phyloP scores from a whole-genome alignment of 2,888 invertebrate genomes.

The Morpho achilles region DNA sequence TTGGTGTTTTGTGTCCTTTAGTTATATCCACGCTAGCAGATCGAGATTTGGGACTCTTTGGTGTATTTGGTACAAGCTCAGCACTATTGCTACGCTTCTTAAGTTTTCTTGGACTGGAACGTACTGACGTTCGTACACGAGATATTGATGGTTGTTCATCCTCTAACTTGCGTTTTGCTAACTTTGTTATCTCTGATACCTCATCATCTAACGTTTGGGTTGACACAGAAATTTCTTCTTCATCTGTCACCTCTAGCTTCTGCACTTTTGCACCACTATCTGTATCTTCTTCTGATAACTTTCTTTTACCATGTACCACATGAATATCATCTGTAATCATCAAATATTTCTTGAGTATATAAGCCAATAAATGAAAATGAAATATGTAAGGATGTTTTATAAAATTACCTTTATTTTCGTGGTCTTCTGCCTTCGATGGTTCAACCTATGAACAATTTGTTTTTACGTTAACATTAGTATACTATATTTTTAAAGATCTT shows the following conservation, averaged over 20 bases:
- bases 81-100: slow-evolving; percentile 63
- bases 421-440: no score
- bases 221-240: slow-evolving; percentile 42
- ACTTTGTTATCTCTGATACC: slow-evolving; percentile 53
- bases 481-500: no score
- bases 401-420: no score
- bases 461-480: no score
- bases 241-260: slow-evolving; percentile 51
- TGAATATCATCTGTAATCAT: slow-evolving; percentile 44
- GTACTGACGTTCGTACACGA: slow-evolving; percentile 48
- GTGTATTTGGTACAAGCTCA: slow-evolving; percentile 54
- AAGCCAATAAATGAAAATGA: no score
- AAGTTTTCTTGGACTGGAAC: slow-evolving; percentile 56
- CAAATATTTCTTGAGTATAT: no score
- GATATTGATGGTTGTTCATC: slow-evolving; percentile 53
- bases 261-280: slow-evolving; percentile 54
- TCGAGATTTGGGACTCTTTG: slow-evolving; percentile 57
- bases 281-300: slow-evolving; percentile 48
- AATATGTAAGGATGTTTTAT: no score
- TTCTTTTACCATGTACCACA: slow-evolving; percentile 48
- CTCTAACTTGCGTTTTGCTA: slow-evolving; percentile 43
- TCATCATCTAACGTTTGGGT: slow-evolving; percentile 60
- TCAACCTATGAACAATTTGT: no score
- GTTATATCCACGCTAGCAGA: slow-evolving; percentile 62
- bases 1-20: slow-evolving; percentile 46